A percentile compares a stretch with the other conserved stretches of the same genome.
Conservation (phyloP, 2,113 vertebrate genomes). For the Pseudolaguvia tuberculata region DNA sequence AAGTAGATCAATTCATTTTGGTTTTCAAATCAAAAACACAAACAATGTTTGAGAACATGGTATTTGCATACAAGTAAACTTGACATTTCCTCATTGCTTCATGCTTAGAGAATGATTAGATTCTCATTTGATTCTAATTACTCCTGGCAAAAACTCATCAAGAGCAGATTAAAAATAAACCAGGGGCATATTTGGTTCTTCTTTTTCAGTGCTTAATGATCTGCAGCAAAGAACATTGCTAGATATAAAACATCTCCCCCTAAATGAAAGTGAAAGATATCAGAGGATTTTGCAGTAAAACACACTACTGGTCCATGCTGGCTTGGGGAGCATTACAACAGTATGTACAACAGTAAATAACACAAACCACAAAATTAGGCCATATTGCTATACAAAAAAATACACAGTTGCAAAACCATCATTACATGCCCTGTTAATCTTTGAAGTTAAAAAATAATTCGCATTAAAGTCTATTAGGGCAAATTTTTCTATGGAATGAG, state of each 20-base stretch:
- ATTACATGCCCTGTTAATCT: conserved; percentile 70
- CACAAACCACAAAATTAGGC: background rate
- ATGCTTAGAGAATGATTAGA: conserved; percentile 74
- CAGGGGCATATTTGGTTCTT: conserved; percentile 64
- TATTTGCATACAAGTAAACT: conserved; percentile 63
- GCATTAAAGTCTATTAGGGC: conserved; percentile 68
- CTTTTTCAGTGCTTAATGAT: conserved; percentile 66
- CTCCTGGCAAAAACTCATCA: conserved; percentile 77
- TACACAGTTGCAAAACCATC: conserved; percentile 29
- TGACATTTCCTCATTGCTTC: conserved; percentile 60
- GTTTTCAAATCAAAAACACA: background rate
- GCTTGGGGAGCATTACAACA: background rate
- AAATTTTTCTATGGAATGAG: conserved; percentile 60
- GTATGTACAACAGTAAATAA: background rate
- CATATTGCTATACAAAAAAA: background rate
- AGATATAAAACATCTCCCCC: conserved; percentile 70
- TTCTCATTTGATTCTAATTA: conserved; percentile 76
- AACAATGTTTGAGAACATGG: conserved; percentile 25
- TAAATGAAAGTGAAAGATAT: conserved; percentile 73
- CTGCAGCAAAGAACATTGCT: conserved; percentile 72
- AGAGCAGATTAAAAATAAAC: conserved; percentile 61
- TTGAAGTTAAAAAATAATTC: conserved; percentile 67
- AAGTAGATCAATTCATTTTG: background rate
- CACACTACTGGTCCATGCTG: conserved; percentile 40
- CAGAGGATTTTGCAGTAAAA: conserved; percentile 59